Evolutionary conservation across 1,140 invertebrate genomes (phyloP), one percentile per base, ranked within the genome.

Genomic region (Drosophila willistoni): DNA sequence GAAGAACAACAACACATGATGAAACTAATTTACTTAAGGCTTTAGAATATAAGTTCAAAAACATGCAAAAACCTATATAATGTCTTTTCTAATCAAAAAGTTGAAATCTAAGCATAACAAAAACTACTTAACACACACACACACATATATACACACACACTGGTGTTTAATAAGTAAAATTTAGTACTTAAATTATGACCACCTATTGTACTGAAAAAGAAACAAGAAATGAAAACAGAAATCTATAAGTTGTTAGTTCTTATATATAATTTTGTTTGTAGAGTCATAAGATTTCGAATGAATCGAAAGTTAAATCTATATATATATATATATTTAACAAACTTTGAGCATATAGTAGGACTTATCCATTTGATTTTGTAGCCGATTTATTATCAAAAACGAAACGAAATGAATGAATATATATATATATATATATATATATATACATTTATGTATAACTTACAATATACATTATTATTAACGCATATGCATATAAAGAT

Each of bases 131-230:
- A 60, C 42, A 60, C 39, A 39, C 29, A 39, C 29, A 47, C n/a
- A 39, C 22, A 57, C n/a, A n/a, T n/a, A n/a, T n/a, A n/a, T n/a
- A n/a, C 57, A 47, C 41, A 17, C 29, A 34, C 25, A 33, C 19
- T 61, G 19, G 13, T 14, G 44, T 47, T 68, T 64, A 54, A 22
- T 60, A 62, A 68, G 59, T 47, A 59, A 41, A 29, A 68, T 70
- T 64, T 59, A 41, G 34, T 42, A 41, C 59, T 19, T 44, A 63
- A 77, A 70, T 42, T 39, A 56, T 60, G 39, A 79, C 75, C 62
- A 78, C 44, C 63, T 67, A 79, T 71, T 72, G 65, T 70, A 70
- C 64, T 74, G 68, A 74, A 63, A 63, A 73, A 57, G 67, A 55
- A 73, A 73, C 41, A 64, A 57, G 59, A 54, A 65, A 71, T 34